These are phyloP conservation scores for Matsumurasca onukii DNA, from an alignment of 1,140 invertebrate species.

Conservation along the genomic window DNA sequence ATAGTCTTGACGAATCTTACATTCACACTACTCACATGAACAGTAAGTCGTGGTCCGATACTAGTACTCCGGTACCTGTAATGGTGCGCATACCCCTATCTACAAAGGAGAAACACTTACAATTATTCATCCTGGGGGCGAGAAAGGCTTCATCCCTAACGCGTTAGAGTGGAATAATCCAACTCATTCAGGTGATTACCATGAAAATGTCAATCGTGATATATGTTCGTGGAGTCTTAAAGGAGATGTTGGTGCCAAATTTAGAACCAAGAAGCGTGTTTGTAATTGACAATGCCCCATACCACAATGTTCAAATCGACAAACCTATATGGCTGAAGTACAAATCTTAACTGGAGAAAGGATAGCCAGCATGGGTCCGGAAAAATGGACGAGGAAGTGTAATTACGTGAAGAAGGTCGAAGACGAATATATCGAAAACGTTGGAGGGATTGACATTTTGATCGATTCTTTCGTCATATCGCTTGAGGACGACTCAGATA, in stretches of 20 bases:
- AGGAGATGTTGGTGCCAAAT: slow-evolving; percentile 41
- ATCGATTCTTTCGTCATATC: slow-evolving; percentile 5
- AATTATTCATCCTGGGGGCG: slow-evolving; percentile 18
- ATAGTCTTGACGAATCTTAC: slow-evolving; percentile 22
- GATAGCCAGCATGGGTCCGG: slow-evolving; percentile 14
- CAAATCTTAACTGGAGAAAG: slow-evolving; percentile 8
- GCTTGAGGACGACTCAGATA: slow-evolving; percentile 1
- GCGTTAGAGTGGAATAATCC: slow-evolving; percentile 12
- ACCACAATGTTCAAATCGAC: too few species aligned
- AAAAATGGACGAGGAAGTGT: background rate
- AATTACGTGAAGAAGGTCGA: slow-evolving; percentile 15
- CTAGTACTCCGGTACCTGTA: background rate
- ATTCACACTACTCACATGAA: background rate
- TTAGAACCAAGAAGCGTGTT: slow-evolving; percentile 42
- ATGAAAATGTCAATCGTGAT: slow-evolving; percentile 33
- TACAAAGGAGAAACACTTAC: slow-evolving; percentile 14
- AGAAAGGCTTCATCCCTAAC: slow-evolving; percentile 20
- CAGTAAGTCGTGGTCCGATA: slow-evolving; percentile 25
- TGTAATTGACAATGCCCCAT: slow-evolving; percentile 48
- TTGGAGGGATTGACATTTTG: background rate
- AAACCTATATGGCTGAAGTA: too few species aligned
- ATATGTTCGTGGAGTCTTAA: slow-evolving; percentile 25
- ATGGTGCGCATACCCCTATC: background rate
- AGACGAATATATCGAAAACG: background rate
- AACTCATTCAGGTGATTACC: slow-evolving; percentile 33